Base-by-base conservation (phyloP, 1,140 invertebrate genomes). In the Caenorhabditis elegans region DNA sequence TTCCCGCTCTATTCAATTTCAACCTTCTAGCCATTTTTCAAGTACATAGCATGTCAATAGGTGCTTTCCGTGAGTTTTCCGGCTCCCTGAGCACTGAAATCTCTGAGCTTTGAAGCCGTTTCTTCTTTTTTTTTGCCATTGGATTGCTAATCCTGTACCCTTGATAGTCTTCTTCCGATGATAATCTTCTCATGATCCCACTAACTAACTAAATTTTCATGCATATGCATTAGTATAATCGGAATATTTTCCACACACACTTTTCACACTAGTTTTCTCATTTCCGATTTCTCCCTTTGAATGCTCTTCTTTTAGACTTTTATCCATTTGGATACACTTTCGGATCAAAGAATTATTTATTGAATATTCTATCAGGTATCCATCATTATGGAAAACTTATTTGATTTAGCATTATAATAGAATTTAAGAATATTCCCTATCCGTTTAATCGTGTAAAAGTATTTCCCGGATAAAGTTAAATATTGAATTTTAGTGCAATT, bases 31-130 rank as follows among this genome's bases (percentile, higher is more conserved):
- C 51, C 26, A 3, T 19, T 70, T 70, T 39, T 70, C 39, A 26
- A 70, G 60, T 70, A 70, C 60, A 70, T 70, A n/a, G 34, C 60
- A 70, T 70, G 31, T 70, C 60, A 43, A 70, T 22, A 70, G 34
- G 60, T 36, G 17, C 31, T 70, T 70, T 70, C 60, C 60, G 60
- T 34, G 36, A 31, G 43, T 70, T 70, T 70, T 70, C 31, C 60
- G 60, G 34, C 34, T n/a, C n/a, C 31, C 34, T 70, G 17, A 19
- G 34, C 60, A 39, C 60, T 22, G 22, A 39, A 39, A 70, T 70
- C 60, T 39, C 60, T 70, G 60, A 70, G 31, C 34, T 39, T n/a
- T 70, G 34, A 22, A 10, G 60, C 34, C 22, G 22, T 70, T 17
- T 10, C 26, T 34, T 3, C n/a, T 43, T 39, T 39, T 39, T 22